A percentile compares a stretch with the other conserved stretches of the same genome.
phyloP scores from a whole-genome alignment of 2,888 invertebrate species.

The Pyrrhosoma nymphula region DNA sequence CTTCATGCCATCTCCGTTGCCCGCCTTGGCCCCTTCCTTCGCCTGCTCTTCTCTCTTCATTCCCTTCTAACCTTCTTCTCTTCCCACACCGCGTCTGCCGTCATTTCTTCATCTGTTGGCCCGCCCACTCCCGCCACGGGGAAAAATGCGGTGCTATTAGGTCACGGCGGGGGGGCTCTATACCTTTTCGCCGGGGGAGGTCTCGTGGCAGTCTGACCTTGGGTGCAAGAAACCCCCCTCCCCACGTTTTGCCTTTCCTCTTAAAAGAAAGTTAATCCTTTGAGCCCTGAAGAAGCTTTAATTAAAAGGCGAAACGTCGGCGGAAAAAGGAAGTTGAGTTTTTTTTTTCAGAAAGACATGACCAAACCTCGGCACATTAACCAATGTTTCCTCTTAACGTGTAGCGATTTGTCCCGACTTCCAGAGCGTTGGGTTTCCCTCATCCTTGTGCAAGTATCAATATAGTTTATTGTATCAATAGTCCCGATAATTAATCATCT shows the following conservation, averaged over 20 bases:
- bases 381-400: too few relatives aligned
- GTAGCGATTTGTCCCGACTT: not conserved
- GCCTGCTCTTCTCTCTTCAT: not conserved
- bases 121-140: not conserved
- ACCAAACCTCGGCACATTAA: too few relatives aligned
- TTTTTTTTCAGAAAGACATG: too few relatives aligned
- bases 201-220: not conserved
- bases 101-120: not conserved
- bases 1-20: too few relatives aligned
- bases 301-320: too few relatives aligned
- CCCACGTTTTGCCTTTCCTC: not conserved
- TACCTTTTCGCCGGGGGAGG: not conserved
- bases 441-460: too few relatives aligned
- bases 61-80: not conserved
- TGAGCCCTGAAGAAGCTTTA: too few relatives aligned
- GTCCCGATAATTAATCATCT: too few relatives aligned
- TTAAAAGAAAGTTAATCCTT: too few relatives aligned
- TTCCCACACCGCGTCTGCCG: not conserved
- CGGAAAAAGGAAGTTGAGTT: too few relatives aligned
- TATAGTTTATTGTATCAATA: too few relatives aligned
- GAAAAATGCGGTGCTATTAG: constrained; percentile 9
- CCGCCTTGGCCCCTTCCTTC: not conserved
- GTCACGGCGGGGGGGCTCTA: not conserved
- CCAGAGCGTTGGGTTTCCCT: too few relatives aligned
- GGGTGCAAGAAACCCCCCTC: not conserved